Evolutionary conservation across 2,113 vertebrate species (phyloP), one percentile per base, ranked within the genome.

Genomic region (Promerops cafer): DNA sequence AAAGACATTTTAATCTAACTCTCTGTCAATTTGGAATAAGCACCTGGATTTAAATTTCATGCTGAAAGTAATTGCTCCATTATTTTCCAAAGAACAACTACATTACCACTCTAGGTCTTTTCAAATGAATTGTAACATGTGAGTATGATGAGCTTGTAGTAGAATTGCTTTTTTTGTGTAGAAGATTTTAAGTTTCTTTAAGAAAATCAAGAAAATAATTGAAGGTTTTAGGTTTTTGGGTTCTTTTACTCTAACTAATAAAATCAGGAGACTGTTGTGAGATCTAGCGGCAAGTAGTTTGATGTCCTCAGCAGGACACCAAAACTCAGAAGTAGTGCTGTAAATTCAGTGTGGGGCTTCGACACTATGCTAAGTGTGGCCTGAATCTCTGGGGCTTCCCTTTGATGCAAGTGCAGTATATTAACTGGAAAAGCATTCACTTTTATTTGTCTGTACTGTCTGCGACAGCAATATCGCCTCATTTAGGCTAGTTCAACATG

Each of bases 371-470:
- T 96, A 97, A 98, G 98, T 98, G 98, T 98, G 97, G 95, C 97
- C 98, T 70, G 85, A 97, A 97, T 98, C 97, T 95, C 70, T 87
- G 95, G 96, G 97, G 97, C 96, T 98, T 98, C 97, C 97, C 98
- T 99, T 98, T 98, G 98, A 99, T 98, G 98, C 97, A 97, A 98
- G 97, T 98, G 96, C 95, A 98, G 97, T 98, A 98, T 98, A 98
- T 98, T 98, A 98, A 98, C 97, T 98, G 97, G 97, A 97, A 98
- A 98, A 98, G 98, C 98, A 98, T 97, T 98, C 97, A 97, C 97
- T 98, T 98, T 98, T 98, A 98, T 98, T 98, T 98, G 98, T 98
- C 98, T 97, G 93, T 97, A 98, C 98, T 98, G 98, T 99, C 97
- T 98, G 97, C 97, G 96, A 97, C 96, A 97, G 98, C 98, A 97